A percentile compares a stretch with the other conserved stretches of the same genome.
These are phyloP conservation scores for Steromphala cineraria DNA, from an alignment of 2,888 invertebrate species.

Conservation along the genomic window DNA sequence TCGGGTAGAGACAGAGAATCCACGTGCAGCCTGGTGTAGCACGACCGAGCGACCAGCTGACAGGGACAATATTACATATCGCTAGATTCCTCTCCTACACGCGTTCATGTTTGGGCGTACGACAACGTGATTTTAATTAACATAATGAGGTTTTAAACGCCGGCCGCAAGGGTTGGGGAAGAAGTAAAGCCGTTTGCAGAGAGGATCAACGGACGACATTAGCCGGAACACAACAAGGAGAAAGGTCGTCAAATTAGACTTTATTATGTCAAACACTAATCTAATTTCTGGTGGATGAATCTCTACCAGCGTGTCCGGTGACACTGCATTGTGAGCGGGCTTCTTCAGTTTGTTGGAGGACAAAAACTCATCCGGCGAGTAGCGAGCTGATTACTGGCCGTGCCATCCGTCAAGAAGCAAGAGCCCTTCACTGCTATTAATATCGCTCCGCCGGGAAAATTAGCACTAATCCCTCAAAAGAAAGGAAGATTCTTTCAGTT, in stretches of 20 bases:
- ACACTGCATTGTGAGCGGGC: neutral
- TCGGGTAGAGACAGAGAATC: too few relatives aligned
- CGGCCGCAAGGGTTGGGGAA: neutral
- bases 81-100: neutral
- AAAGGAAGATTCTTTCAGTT: conserved; percentile 18
- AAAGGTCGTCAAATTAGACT: conserved; percentile 18
- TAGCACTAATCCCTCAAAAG: conserved; percentile 23
- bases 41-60: neutral
- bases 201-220: neutral
- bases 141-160: conserved; percentile 16
- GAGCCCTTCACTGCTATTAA: conserved; percentile 15
- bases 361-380: conserved; percentile 3
- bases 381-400: neutral
- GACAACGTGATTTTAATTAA: conserved; percentile 17
- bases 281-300: conserved; percentile 15
- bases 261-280: conserved; percentile 19
- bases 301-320: neutral
- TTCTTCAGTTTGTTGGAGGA: neutral
- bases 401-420: conserved; percentile 1
- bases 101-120: neutral
- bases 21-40: too few relatives aligned
- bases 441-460: conserved; percentile 17
- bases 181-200: neutral
- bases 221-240: neutral
- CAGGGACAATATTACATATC: neutral